phyloP scores from a whole-genome alignment of 2,888 invertebrate species.

The Metellina segmentata region DNA sequence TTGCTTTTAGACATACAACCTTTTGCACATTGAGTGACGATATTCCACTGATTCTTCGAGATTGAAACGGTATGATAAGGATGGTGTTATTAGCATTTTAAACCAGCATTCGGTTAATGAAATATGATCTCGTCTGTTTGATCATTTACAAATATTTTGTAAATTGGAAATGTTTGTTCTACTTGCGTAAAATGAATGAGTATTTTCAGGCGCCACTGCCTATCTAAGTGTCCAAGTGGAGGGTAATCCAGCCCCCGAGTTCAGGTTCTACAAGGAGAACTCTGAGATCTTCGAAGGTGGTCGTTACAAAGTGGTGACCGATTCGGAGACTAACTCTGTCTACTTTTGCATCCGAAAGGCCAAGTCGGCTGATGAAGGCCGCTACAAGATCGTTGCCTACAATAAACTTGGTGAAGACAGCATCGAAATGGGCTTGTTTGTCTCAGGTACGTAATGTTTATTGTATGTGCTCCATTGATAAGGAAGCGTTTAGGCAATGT shows the following conservation, averaged over 20 bases:
- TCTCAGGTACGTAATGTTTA: constrained; percentile 87
- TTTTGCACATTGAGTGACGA: too few relatives aligned
- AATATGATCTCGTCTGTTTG: too few relatives aligned
- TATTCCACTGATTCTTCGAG: too few relatives aligned
- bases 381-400: constrained; percentile 94
- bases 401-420: constrained; percentile 97
- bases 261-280: constrained; percentile 96
- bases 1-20: too few relatives aligned
- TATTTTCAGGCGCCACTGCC: constrained; percentile 84
- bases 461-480: too few relatives aligned
- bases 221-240: constrained; percentile 95
- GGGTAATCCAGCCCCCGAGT: constrained; percentile 96
- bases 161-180: too few relatives aligned
- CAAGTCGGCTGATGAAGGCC: constrained; percentile 97
- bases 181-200: too few relatives aligned
- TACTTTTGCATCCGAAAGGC: constrained; percentile 97
- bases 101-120: too few relatives aligned
- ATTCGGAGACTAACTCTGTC: constrained; percentile 94
- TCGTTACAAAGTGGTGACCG: constrained; percentile 95
- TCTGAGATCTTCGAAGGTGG: constrained; percentile 96
- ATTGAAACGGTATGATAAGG: too few relatives aligned
- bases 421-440: constrained; percentile 96
- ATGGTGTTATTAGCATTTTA: too few relatives aligned
- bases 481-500: too few relatives aligned
- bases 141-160: too few relatives aligned